Conservation (phyloP, 2,888 invertebrate genomes). For the Neoaliturus tenellus region DNA sequence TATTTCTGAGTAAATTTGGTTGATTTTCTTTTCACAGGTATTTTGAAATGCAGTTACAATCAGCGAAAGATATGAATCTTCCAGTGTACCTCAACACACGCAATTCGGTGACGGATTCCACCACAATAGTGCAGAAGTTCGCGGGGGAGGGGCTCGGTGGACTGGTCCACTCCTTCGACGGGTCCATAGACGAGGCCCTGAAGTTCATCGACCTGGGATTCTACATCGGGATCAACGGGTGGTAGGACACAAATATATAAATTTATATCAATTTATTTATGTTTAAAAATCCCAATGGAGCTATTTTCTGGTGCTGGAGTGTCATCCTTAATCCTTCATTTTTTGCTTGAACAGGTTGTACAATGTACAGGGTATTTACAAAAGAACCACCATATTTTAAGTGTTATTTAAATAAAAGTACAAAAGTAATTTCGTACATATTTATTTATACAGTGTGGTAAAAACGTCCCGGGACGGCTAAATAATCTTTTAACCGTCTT, state of each 20-base stretch:
- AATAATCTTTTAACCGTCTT: no score
- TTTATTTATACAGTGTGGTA: no score
- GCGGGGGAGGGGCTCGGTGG: not conserved
- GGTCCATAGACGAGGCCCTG: not conserved
- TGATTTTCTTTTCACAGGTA: constrained; percentile 4
- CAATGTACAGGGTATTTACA: no score
- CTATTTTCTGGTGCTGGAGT: no score
- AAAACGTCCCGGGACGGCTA: no score
- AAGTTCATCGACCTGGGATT: not conserved
- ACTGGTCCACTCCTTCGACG: not conserved
- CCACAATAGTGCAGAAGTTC: not conserved
- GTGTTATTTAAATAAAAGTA: no score
- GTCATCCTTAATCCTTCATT: no score
- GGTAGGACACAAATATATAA: not conserved
- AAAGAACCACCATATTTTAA: no score
- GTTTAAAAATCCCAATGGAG: no score
- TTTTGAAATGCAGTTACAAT: not conserved
- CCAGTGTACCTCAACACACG: not conserved
- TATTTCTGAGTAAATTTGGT: no score
- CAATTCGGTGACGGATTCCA: not conserved
- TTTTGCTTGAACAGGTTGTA: no score
- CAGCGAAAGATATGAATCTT: not conserved
- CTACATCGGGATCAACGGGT: constrained; percentile 15
- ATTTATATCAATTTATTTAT: not conserved
- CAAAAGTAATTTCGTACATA: no score